phyloP scores from a whole-genome alignment of 1,140 invertebrate species.

The Theocolax elegans region DNA sequence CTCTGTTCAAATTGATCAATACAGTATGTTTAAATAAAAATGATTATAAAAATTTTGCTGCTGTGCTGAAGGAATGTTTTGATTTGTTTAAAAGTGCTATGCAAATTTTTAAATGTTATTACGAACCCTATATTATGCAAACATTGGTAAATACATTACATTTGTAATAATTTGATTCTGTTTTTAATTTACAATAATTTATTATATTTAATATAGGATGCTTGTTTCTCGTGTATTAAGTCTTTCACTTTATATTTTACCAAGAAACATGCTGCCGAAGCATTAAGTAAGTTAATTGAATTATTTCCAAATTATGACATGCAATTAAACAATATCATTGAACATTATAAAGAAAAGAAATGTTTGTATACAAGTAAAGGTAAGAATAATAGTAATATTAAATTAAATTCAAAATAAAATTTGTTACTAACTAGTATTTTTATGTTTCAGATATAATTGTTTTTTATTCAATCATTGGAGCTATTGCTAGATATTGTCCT shows the following conservation, averaged over 20 bases:
- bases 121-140: conserved; percentile 44
- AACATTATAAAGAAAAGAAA: conserved; percentile 31
- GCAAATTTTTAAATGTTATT: conserved; percentile 45
- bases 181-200: neutral
- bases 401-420: neutral
- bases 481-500: conserved; percentile 43
- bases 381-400: conserved; percentile 28
- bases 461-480: conserved; percentile 34
- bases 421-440: conserved; percentile 10
- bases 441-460: conserved; percentile 27
- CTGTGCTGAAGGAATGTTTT: conserved; percentile 46
- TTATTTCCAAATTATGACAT: conserved; percentile 44
- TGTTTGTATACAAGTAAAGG: conserved; percentile 41
- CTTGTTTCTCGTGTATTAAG: conserved; percentile 44
- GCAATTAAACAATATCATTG: conserved; percentile 40
- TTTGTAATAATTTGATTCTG: neutral
- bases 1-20: conserved; percentile 49
- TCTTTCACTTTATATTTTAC: conserved; percentile 25
- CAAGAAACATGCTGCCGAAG: conserved; percentile 42
- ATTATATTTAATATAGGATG: conserved; percentile 38
- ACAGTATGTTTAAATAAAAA: conserved; percentile 22
- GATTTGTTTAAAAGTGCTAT: conserved; percentile 47
- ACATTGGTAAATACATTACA: conserved; percentile 44
- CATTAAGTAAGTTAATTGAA: conserved; percentile 49
- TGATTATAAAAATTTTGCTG: conserved; percentile 20